phyloP scores from a whole-genome alignment of 2,888 invertebrate species.

The Koerneria pararmatus region DNA sequence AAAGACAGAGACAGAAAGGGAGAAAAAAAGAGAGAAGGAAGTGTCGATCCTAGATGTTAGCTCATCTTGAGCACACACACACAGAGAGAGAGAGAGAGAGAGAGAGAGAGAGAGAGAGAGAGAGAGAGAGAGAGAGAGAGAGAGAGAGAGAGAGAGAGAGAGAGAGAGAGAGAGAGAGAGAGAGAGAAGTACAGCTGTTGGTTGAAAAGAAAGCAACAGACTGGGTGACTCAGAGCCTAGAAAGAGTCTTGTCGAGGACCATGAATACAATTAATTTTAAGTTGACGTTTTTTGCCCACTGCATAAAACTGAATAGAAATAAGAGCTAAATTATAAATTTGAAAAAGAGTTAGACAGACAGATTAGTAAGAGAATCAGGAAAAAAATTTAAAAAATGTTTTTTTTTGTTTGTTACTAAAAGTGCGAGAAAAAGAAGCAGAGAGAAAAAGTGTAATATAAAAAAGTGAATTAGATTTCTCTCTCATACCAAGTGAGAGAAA shows the following conservation, averaged over 20 bases:
- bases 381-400: no score
- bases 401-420: no score
- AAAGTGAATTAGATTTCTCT: neutral
- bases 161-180: neutral
- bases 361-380: neutral
- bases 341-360: neutral
- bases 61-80: neutral
- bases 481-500: neutral
- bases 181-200: neutral
- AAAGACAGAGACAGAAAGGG: constrained; percentile 3
- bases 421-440: neutral
- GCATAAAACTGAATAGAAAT: no score
- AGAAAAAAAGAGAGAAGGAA: neutral
- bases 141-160: neutral
- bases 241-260: no score
- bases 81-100: constrained; percentile 9
- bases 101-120: neutral
- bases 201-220: no score
- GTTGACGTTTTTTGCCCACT: no score
- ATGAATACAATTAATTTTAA: no score
- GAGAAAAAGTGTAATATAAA: neutral
- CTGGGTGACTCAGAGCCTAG: no score
- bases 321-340: neutral
- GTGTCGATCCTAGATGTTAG: no score
- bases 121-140: neutral